Base-by-base conservation (phyloP, 1,140 invertebrate genomes). In the Dufourea novaeangliae region DNA sequence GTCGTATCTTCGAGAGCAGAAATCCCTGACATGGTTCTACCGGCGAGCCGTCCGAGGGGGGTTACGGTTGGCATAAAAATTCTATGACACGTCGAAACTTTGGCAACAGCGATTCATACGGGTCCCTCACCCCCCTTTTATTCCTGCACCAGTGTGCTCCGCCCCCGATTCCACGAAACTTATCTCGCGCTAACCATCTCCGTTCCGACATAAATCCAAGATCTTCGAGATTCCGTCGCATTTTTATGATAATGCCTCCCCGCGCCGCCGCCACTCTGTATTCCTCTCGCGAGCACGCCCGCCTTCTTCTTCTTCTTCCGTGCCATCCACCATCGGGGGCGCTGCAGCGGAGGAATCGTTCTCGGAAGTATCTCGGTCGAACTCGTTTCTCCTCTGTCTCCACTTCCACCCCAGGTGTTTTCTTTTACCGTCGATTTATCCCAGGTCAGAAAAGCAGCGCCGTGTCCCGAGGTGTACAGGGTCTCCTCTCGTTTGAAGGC, bases 201-300 rank as follows among this genome's bases (percentile, higher is more conserved):
- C 37, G 37, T 57, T 14, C 34, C 61, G 25, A 72, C 57, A 63
- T 78, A 78, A 72, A 64, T 71, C 74, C 44, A 20, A 62, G 50
- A 54, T 71, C 67, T 54, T 70, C 59, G 68, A 64, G 57, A 71
- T 61, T 63, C 56, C 57, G n/a, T 32, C 62, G 71, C 77, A 74
- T 74, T 74, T 79, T 79, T 79, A 79, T 79, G 77, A 79, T 79
- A 74, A 74, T 79, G 32, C 41, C 34, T 20, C 32, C 29, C 34
- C 34, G 50, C 54, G 56, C 20, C 32, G 29, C 34, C 34, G 50
- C 54, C 66, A 14, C n/a, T 70, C 44, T 29, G 64, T 76, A 59
- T 69, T 76, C 52, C 41, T 12, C 20, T 52, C 68, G 34, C 46
- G 37, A 34, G 6, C 20, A 11, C 17, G 17, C 5, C 17, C 20